These are phyloP conservation scores for Lochmaea capreae DNA, from an alignment of 2,888 invertebrate genomes.

Conservation along the genomic window DNA sequence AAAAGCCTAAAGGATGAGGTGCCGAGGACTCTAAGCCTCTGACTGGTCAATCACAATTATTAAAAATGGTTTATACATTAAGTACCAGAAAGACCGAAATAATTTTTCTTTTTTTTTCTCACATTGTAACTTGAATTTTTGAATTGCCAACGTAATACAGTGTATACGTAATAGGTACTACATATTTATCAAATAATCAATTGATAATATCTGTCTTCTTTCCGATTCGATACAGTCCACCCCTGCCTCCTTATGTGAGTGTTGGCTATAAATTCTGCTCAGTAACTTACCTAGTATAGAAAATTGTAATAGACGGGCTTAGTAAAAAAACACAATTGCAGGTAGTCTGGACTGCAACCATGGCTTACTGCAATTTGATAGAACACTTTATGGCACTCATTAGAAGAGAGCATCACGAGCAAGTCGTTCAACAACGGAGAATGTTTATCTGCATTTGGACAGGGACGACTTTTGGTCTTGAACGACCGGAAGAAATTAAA, in stretches of 20 bases:
- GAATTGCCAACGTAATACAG: no score
- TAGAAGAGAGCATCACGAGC: conserved; percentile 56
- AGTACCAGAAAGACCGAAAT: no score
- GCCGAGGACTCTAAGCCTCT: no score
- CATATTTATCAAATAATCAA: no score
- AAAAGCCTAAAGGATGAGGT: no score
- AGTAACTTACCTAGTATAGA: conserved; percentile 41
- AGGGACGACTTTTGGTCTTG: conserved; percentile 16
- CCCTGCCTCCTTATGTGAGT: conserved; percentile 21
- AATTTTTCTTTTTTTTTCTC: no score
- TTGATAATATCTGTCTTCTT: neutral
- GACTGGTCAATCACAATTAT: no score
- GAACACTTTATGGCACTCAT: conserved; percentile 58
- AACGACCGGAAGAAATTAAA: neutral
- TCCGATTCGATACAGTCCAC: conserved; percentile 13
- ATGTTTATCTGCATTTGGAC: conserved; percentile 57
- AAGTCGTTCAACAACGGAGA: conserved; percentile 49
- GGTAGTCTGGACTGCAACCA: conserved; percentile 42
- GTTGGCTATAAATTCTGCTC: conserved; percentile 43
- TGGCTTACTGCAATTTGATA: conserved; percentile 52
- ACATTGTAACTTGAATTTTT: no score
- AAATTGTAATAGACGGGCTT: conserved; percentile 44
- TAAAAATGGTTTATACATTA: no score
- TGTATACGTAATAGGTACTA: no score
- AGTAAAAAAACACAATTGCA: conserved; percentile 45